Percentiles rank a stretch among this genome's conserved stretches.
phyloP scores from a whole-genome alignment of 2,888 invertebrate genomes.

The Byasa hedistus region DNA sequence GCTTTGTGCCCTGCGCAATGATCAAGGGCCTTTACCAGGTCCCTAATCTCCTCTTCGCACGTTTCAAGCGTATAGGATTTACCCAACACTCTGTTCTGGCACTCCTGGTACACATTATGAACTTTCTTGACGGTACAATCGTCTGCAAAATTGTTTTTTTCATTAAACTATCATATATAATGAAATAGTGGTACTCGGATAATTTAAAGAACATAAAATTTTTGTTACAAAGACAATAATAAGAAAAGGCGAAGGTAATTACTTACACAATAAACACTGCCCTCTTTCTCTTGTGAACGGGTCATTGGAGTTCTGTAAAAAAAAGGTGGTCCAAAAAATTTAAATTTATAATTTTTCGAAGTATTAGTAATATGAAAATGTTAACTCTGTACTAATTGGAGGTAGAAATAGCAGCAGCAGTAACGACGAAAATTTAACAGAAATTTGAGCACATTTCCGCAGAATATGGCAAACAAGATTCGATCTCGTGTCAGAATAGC shows the following conservation, averaged over 20 bases:
- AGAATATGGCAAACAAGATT: too few species aligned
- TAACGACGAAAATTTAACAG: too few species aligned
- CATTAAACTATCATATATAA: too few species aligned
- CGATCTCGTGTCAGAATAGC: too few species aligned
- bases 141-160: conserved; percentile 41
- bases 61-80: conserved; percentile 61
- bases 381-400: neutral
- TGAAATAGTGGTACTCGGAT: too few species aligned
- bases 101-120: conserved; percentile 42
- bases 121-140: conserved; percentile 47
- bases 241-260: neutral
- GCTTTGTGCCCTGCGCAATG: conserved; percentile 53
- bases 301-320: conserved; percentile 50
- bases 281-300: conserved; percentile 49
- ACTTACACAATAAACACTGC: conserved; percentile 50
- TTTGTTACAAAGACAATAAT: too few species aligned
- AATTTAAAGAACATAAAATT: too few species aligned
- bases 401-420: too few species aligned
- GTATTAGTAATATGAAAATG: neutral
- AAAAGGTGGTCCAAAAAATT: neutral
- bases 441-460: too few species aligned
- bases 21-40: conserved; percentile 57
- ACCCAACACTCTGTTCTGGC: conserved; percentile 47
- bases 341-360: too few species aligned
- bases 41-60: conserved; percentile 59